Evolutionary conservation across 2,888 invertebrate genomes (phyloP), one percentile per base, ranked within the genome.

Genomic region (Drosophila birchii): DNA sequence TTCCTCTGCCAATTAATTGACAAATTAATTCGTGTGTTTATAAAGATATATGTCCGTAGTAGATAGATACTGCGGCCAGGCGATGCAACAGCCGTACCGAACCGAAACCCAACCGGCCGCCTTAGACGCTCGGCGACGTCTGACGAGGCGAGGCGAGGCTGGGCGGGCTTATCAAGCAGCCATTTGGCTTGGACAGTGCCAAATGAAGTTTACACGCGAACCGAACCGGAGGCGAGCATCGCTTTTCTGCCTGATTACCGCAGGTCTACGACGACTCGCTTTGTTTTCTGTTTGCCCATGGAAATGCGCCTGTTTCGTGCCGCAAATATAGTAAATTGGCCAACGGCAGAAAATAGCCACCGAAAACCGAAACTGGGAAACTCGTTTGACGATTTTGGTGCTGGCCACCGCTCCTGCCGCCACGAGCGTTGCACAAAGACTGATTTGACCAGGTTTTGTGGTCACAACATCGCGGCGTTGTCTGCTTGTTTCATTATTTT

Each of bases 321-420:
- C 68, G 71, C 71, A 68, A 72, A 68, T 57, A 51, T 43, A 23
- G 51, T 66, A 68, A 68, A 68, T 68, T 68, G 72, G 72, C 41
- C 34, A 49, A 47, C 29, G 16, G 18, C 26, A 8, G 8, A 29
- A 29, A 29, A 8, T 8, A 34, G n/a, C 20, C 26, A 26, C 29
- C 29, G 18, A 49, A 49, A 32, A 18, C 26, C 23, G 32, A 29
- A 26, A 64, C 66, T 64, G 49, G 47, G 29, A 71, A 81, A 81
- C 81, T 70, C 73, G 81, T 81, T 81, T 81, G 82, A 79, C 82
- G 87, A 79, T 85, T 81, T 81, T 20, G 67, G 56, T 12, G 61
- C 61, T 26, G 51, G 51, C 51, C 51, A 16, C 29, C 43, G 51
- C 67, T 68, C 58, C 72, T 58, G 68, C 72, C 41, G 68, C 68